A percentile compares a stretch with the other conserved stretches of the same genome.
Conservation (phyloP, 2,888 invertebrate species). For the Cosmia pyralina region DNA sequence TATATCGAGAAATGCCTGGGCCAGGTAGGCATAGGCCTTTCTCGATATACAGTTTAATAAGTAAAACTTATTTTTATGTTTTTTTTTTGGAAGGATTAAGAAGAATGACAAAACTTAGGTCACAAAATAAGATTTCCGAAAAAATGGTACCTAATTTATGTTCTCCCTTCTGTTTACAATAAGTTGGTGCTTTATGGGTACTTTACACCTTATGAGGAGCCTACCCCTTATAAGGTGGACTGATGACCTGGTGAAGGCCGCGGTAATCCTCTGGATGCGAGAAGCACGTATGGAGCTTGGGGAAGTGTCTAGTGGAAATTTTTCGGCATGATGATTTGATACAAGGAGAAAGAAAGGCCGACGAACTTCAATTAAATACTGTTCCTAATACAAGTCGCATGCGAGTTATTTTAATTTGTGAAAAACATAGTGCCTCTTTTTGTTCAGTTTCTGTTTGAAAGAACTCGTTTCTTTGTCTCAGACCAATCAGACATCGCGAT, state of each 20-base stretch:
- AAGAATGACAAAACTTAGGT: no score
- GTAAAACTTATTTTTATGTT: no score
- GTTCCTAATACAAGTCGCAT: not conserved
- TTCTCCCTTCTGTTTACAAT: no score
- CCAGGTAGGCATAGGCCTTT: not conserved
- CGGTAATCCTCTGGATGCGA: not conserved
- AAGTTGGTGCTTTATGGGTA: no score
- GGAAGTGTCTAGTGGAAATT: not conserved
- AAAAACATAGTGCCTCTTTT: not conserved
- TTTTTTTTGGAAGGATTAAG: no score
- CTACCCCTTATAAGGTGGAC: not conserved
- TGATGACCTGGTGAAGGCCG: not conserved
- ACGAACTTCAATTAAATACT: not conserved
- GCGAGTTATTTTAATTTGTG: not conserved
- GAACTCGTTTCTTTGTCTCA: slow-evolving; percentile 5
- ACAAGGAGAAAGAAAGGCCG: not conserved
- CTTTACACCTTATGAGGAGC: no score
- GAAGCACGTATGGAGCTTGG: not conserved
- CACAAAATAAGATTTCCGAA: no score
- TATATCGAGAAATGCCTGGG: not conserved
- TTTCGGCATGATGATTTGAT: not conserved
- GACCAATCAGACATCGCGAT: no score
- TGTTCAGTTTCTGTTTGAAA: no score
- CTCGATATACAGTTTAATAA: no score
- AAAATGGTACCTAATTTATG: no score